Conservation (phyloP, 2,113 vertebrate species). For the Strix uralensis region DNA sequence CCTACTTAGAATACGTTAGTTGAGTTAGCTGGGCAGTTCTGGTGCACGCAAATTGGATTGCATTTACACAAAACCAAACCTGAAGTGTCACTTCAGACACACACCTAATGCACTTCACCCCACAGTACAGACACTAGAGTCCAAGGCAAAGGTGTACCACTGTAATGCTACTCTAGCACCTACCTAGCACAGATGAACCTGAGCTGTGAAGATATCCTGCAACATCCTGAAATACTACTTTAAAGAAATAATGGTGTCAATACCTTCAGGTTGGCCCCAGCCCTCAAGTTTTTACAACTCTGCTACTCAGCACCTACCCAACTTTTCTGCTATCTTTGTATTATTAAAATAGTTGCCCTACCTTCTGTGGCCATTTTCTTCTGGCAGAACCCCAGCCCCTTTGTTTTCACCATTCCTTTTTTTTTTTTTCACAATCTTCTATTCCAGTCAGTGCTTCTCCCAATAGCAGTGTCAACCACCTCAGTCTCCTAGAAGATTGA, state of each 20-base stretch:
- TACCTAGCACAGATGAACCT: not conserved
- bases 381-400: not conserved
- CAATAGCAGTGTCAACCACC: not conserved
- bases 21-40: not conserved
- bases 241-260: not conserved
- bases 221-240: not conserved
- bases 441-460: not conserved
- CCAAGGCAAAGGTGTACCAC: not conserved
- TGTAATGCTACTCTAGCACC: not conserved
- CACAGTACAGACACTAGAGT: not conserved
- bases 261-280: not conserved
- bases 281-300: not conserved
- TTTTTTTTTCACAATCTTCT: not conserved
- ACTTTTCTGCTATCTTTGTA: not conserved
- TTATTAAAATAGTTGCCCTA: not conserved
- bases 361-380: not conserved
- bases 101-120: not conserved
- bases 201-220: not conserved
- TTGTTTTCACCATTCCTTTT: not conserved
- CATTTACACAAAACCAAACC: not conserved
- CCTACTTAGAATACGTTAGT: not conserved
- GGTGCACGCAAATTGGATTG: accelerated
- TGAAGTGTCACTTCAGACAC: not conserved
- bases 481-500: not conserved
- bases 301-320: not conserved